Base-by-base conservation (phyloP, 2,888 invertebrate genomes). In the Xylophagus ater region DNA sequence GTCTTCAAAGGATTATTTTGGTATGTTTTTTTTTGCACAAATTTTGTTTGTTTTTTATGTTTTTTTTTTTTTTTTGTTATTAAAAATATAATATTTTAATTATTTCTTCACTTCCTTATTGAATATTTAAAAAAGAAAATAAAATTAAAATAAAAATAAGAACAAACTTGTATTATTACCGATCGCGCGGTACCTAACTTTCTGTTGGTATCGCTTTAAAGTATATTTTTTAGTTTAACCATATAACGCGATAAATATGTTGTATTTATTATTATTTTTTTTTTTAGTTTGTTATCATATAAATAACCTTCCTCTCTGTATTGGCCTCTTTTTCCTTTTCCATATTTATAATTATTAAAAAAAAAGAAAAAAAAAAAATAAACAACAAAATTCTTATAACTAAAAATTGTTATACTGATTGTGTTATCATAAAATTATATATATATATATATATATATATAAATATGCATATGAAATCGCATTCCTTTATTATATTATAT, bases 1-100 rank as follows among this genome's bases (percentile, higher is more conserved):
- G 42, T 37, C 42, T 19, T 29, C 34, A 12, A 42, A 42, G 28
- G 42, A 42, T 30, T 37, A 42, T 26, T 42, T 42, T 34, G 42
- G 34, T 34, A 34, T n/a, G n/a, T n/a, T n/a, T n/a, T n/a, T n/a
- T n/a, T n/a, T n/a, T n/a, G n/a, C n/a, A n/a, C n/a, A 8, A 9
- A 23, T 10, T 26, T n/a, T 26, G 26, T 13, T 26, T 26, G 26
- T 26, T 26, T 15, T 30, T 15, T 5, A 14, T 30, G 30, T 10
- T 14, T 14, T 15, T 30, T 30, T 30, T 15, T 15, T n/a, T 15
- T 9, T 30, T 15, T n/a, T n/a, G 4, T 24, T 24, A 7, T 24
- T 4, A 4, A 24, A 24, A n/a, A 9, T 3, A 24, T n/a, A 24
- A n/a, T 7, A 4, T n/a, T n/a, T 24, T 24, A 24, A 24, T 24